Base-by-base conservation (phyloP, 2,113 vertebrate species). In the Caranx ignobilis region DNA sequence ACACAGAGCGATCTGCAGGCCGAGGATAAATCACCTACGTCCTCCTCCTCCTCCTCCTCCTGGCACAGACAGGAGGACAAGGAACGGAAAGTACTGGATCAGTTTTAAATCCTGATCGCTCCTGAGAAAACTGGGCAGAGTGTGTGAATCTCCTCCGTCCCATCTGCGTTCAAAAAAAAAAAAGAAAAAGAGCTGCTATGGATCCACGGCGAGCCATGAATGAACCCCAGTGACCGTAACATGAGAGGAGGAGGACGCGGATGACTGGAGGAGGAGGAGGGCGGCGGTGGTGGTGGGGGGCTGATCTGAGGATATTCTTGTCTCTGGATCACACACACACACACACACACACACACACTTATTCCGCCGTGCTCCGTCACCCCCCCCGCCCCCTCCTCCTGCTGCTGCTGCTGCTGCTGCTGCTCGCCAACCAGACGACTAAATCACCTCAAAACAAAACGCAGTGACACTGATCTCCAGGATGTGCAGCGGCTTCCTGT, bases 211-310 rank as follows among this genome's bases (percentile, higher is more conserved):
- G 52, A 61, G 65, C 37, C 15, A 57, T 59, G 34, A 75, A 21
- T 72, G 79, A 90, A 82, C 79, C 63, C 48, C 18, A 55, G 0
- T 76, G 71, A 85, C 81, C 6, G 78, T 60, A 89, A 86, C 65
- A 56, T 5, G 62, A 85, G 65, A 77, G 84, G 71, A 79, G 84
- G 65, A 77, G 84, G 71, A 79, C 65, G 39, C 18, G 1, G 79
- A 71, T 21, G 61, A 31, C 75, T 32, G 32, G 18, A 73, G 66
- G 2, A 5, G 6, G 56, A 13, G 31, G 31, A 1, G 31, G 13
- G 26, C 26, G 26, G 26, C 26, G 26, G 59, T 5, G 37, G 1
- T 5, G 5, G 37, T 37, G 16, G 18, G 60, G 54, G 26, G 39
- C 59, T 70, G 48, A 69, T 11, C 72, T 19, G 13, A 5, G 47